A percentile compares a stretch with the other conserved stretches of the same genome.
Evolutionary conservation across 1,140 invertebrate species (phyloP).

Genomic region (Drosophila simulans): DNA sequence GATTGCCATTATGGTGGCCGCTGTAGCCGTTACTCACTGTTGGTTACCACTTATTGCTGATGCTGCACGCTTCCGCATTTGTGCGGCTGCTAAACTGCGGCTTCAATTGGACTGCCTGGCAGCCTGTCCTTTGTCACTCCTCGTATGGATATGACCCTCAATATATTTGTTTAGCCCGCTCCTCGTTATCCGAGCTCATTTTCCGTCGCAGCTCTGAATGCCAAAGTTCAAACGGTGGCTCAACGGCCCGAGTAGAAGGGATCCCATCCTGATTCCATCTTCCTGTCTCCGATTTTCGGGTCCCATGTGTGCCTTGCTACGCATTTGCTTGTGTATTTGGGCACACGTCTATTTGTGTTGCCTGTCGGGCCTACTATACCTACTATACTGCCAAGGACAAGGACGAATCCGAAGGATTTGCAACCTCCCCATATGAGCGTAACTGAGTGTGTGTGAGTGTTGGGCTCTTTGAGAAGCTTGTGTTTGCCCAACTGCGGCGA

Average conservation of each 20-base stretch:
- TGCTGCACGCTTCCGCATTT: conserved; percentile 47
- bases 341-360: conserved; percentile 69
- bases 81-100: conserved; percentile 58
- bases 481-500: conserved; percentile 63
- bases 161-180: conserved; percentile 27
- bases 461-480: conserved; percentile 13
- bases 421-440: conserved; percentile 19
- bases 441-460: conserved; percentile 5
- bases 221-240: conserved; percentile 61
- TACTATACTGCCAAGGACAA: conserved; percentile 31
- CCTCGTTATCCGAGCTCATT: conserved; percentile 2
- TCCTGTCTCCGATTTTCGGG: conserved; percentile 35
- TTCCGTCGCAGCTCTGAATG: conserved; percentile 26
- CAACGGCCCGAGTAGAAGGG: conserved; percentile 41
- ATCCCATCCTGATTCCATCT: conserved; percentile 9
- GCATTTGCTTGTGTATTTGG: conserved; percentile 47
- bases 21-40: conserved; percentile 38
- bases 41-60: conserved; percentile 36
- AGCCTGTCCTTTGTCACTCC: conserved; percentile 29
- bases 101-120: conserved; percentile 46
- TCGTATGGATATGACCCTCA: conserved; percentile 7
- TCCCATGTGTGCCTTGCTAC: conserved; percentile 44
- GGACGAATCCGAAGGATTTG: conserved; percentile 43
- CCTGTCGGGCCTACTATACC: conserved; percentile 50
- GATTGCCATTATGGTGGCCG: conserved; percentile 50